Evolutionary conservation across 2,797 vertebrate genomes (phyloP).

Genomic region (Nyctalus aviator): DNA sequence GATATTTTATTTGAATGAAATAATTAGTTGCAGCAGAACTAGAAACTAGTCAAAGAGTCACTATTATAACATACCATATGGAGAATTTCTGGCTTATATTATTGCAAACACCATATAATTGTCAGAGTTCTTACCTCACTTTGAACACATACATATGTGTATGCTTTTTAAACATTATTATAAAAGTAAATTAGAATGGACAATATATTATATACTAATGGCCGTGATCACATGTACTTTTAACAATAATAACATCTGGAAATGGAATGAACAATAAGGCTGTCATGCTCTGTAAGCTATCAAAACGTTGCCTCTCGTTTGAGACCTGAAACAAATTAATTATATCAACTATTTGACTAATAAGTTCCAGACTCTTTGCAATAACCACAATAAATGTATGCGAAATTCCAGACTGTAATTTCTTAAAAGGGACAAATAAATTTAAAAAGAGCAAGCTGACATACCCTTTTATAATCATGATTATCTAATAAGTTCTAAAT

Average conservation of each 20-base stretch:
- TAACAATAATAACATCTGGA: conserved; percentile 29
- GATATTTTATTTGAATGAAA: conserved; percentile 51
- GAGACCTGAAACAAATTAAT: conserved; percentile 41
- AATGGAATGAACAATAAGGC: conserved; percentile 19
- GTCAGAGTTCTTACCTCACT: background rate
- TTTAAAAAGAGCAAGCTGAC: conserved; percentile 4
- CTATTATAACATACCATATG: background rate
- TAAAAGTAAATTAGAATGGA: conserved; percentile 55
- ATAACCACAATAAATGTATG: background rate
- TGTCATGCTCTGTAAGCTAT: conserved; percentile 19
- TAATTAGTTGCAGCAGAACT: conserved; percentile 18
- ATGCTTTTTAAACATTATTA: conserved; percentile 16
- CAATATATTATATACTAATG: background rate
- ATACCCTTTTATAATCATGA: background rate
- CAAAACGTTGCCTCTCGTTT: conserved; percentile 26
- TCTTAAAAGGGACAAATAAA: background rate
- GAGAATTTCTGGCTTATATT: background rate
- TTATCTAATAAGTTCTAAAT: conserved; percentile 5
- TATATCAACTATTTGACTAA: conserved; percentile 20
- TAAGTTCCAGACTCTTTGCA: background rate
- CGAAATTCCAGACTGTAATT: background rate
- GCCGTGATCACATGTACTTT: background rate
- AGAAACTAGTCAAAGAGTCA: conserved; percentile 29
- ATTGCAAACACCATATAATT: background rate
- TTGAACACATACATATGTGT: background rate